phyloP scores from a whole-genome alignment of 2,113 vertebrate genomes.

The Colossoma macropomum region DNA sequence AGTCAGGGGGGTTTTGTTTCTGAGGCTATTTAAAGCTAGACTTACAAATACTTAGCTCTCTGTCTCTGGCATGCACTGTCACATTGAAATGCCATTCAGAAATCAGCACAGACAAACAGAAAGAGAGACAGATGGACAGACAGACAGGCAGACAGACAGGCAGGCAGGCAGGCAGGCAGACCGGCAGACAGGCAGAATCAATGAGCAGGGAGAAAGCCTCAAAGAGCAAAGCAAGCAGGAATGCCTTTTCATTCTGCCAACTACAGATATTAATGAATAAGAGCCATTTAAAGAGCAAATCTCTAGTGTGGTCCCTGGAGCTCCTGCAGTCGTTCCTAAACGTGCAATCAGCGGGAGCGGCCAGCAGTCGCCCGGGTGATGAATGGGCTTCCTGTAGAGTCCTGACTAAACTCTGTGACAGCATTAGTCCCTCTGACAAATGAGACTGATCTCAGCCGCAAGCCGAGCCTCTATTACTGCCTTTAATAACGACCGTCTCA shows the following conservation, averaged over 20 bases:
- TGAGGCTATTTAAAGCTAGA: constrained; percentile 33
- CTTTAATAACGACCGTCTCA: constrained; percentile 15
- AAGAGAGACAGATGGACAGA: not conserved
- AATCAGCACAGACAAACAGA: constrained; percentile 14
- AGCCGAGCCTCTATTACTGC: constrained; percentile 29
- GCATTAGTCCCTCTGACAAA: constrained; percentile 31
- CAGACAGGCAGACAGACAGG: not conserved
- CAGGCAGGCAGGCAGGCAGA: not conserved
- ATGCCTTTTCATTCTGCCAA: constrained; percentile 1
- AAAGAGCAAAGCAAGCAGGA: not conserved
- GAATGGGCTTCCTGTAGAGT: constrained; percentile 30
- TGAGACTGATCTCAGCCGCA: constrained; percentile 31
- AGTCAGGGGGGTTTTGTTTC: constrained; percentile 15
- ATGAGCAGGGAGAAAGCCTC: not conserved
- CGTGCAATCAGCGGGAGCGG: constrained; percentile 18
- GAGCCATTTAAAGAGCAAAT: constrained; percentile 36
- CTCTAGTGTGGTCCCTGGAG: constrained; percentile 3
- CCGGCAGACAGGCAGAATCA: not conserved
- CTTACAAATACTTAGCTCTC: constrained; percentile 7
- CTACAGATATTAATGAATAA: constrained; percentile 24
- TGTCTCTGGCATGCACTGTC: not conserved
- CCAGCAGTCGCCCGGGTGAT: constrained; percentile 24
- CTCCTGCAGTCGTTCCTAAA: constrained; percentile 17
- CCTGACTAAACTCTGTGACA: constrained; percentile 37
- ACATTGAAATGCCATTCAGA: constrained; percentile 1